Base-by-base conservation (phyloP, 2,888 invertebrate species). In the Mesoligia furuncula region DNA sequence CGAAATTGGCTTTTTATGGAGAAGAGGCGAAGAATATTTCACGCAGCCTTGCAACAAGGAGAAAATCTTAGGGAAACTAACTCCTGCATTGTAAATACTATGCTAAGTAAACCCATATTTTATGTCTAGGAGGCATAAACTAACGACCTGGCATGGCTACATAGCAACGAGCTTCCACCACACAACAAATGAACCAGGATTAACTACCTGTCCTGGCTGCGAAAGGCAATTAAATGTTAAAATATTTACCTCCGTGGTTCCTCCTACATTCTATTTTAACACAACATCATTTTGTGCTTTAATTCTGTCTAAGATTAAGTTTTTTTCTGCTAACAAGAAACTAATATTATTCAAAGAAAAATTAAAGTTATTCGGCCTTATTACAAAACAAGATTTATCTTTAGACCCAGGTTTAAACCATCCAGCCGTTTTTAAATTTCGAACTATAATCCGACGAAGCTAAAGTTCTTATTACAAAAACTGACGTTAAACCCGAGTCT, bases 141-240 rank as follows among this genome's bases (percentile, higher is more conserved):
- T 83, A 80, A 80, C 78, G 78, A 66, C 54, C 69, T 61, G 45
- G 61, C 77, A 45, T 54, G 27, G 17, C 39, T 2, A 45, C 51
- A 64, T 15, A 39, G 36, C 77, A n/a, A 48, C 31, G 45, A n/a
- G 61, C 64, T 80, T 31, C 36, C 36, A 69, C 59, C 66, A 65
- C 51, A 78, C 54, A 70, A 77, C 54, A 54, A 83, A 83, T 77
- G 54, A 66, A 61, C 59, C 61, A 62, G 54, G 61, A 80, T 80
- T 80, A 80, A 83, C 57, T 59, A 64, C n/a, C 62, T 68, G 15
- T 48, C 39, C 7, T 54, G 15, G 36, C 68, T 54, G n/a, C n/a
- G 42, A 13, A 59, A 54, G 51, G 59, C 45, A 77, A 77, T 80
- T 83, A 83, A 70, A 77, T 31, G 36, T 13, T 69, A 57, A 69